Evolutionary conservation across 2,888 invertebrate genomes (phyloP).

Genomic region (Lasiommata megera): DNA sequence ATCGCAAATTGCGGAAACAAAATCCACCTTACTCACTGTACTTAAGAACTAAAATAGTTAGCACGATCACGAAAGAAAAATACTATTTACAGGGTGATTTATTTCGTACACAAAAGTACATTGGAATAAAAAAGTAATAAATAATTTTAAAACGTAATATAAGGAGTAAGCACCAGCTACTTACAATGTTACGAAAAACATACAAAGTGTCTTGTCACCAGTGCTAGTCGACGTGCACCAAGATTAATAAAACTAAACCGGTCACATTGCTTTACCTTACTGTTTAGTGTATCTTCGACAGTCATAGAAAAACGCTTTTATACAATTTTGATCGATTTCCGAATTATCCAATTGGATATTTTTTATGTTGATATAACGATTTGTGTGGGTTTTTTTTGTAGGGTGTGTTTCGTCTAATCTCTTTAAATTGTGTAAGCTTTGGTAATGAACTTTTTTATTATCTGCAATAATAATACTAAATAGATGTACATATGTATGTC

Average conservation of each 20-base stretch:
- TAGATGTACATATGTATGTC: too few relatives aligned
- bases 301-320: too few relatives aligned
- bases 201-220: constrained; percentile 12
- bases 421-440: too few relatives aligned
- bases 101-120: constrained; percentile 13
- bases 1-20: constrained; percentile 5
- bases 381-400: too few relatives aligned
- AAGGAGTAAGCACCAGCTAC: constrained; percentile 33
- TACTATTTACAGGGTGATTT: constrained; percentile 5
- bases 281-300: too few relatives aligned
- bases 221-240: constrained; percentile 28
- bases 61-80: constrained; percentile 7
- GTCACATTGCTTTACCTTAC: too few relatives aligned
- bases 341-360: too few relatives aligned
- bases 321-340: too few relatives aligned
- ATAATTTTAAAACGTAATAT: constrained; percentile 23
- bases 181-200: constrained; percentile 9
- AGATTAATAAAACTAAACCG: not conserved
- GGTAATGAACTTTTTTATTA: too few relatives aligned
- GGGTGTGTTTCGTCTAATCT: too few relatives aligned
- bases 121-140: constrained; percentile 23
- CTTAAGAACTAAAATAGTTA: constrained; percentile 14
- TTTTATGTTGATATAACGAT: too few relatives aligned
- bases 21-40: not conserved
- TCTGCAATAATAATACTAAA: too few relatives aligned